Evolutionary conservation across 2,797 vertebrate species (phyloP), one percentile per base, ranked within the genome.

Genomic region (Thamnophis elegans): DNA sequence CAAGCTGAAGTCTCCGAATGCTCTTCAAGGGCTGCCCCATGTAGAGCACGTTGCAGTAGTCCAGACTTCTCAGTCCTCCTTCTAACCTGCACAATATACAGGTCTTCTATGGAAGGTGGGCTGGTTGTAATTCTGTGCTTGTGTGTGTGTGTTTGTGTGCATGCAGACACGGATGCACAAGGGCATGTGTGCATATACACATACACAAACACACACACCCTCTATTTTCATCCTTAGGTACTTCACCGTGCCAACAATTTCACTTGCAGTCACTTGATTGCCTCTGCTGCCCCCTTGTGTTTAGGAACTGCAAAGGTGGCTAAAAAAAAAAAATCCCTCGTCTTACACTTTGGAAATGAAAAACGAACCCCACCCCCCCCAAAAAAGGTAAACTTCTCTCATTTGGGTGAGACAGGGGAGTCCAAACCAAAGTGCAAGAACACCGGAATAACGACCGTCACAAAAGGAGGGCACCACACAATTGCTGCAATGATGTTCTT

Each of bases 211-310:
- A n/a, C 13, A 1, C 12, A 6, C 1, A 4, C 13, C 13, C 28
- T 6, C 5, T 68, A 32, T 32, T 68, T 32, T 68, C 28, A 68
- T 16, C 32, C 5, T 5, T 0, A 2, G 6, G 65, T 16, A 32
- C n/a, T 68, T 32, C 65, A 32, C 65, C 16, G 65, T 5, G 65
- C 5, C n/a, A 68, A 68, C 65, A 32, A 68, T n/a, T 62, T 28
- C 26, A 62, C 26, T 68, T 16, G 6, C 5, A 32, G 65, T 16
- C n/a, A 78, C 18, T 22, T 78, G 36, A 20, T 8, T 90, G 86
- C 82, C 60, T 47, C 94, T 97, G 93, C 96, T 96, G 96, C 96
- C 96, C 95, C 51, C 96, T 96, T 89, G 65, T 94, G 96, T 73
- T 91, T 0, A 91, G 36, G 51, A 8, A 82, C 54, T 0, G 60